Percentiles rank a stretch among this genome's conserved stretches.
phyloP scores from a whole-genome alignment of 2,888 invertebrate species.

The Latrodectus elegans region DNA sequence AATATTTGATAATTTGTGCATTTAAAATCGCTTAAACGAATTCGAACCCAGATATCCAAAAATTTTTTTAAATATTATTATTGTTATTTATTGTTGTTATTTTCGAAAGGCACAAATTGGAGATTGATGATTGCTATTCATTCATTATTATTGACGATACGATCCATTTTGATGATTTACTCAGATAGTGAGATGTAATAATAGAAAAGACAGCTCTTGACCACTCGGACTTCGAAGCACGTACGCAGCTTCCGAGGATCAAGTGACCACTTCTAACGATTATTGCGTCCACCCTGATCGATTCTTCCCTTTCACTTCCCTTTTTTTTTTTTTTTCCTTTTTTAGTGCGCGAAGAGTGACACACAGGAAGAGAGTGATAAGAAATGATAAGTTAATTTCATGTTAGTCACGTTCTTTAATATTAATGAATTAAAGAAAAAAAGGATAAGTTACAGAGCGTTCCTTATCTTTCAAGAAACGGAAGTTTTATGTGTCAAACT shows the following conservation, averaged over 20 bases:
- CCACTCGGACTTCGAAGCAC: slow-evolving; percentile 28
- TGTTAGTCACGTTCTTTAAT: too few species aligned
- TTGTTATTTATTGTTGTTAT: too few species aligned
- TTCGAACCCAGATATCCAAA: too few species aligned
- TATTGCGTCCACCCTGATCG: slow-evolving; percentile 15
- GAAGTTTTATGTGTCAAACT: too few species aligned
- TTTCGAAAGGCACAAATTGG: neutral
- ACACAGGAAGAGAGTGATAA: neutral
- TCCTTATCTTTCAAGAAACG: too few species aligned
- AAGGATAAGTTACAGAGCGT: too few species aligned
- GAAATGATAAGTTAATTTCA: neutral
- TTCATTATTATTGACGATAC: neutral
- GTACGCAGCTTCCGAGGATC: slow-evolving; percentile 25
- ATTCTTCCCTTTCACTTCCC: neutral
- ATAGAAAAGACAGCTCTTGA: neutral
- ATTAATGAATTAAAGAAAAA: too few species aligned
- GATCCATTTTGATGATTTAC: neutral
- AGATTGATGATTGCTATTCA: neutral
- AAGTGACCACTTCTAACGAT: slow-evolving; percentile 49
- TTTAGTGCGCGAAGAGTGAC: slow-evolving; percentile 14
- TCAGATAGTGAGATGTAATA: neutral
- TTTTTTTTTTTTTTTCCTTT: neutral
- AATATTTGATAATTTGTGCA: too few species aligned
- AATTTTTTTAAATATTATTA: too few species aligned
- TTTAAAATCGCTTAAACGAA: too few species aligned